Evolutionary conservation across 1,140 invertebrate species (phyloP), one percentile per base, ranked within the genome.

Genomic region (Reticulitermes speratus): DNA sequence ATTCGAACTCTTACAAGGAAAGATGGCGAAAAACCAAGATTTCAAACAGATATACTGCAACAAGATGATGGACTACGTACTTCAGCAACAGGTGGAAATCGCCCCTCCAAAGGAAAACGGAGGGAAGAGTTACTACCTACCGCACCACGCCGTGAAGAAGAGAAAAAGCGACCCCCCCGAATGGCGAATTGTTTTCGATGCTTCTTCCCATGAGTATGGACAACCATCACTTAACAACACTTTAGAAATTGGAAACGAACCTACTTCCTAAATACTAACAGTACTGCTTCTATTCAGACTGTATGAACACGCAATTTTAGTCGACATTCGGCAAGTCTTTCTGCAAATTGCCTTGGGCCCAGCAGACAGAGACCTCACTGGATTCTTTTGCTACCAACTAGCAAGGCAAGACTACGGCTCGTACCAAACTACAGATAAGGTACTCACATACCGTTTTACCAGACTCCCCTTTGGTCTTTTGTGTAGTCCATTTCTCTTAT

Each of bases 381-480:
- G 83, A 84, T 84, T 84, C 44, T 44, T 84, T 19, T 84, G 83
- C 14, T 84, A 84, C 44, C 21, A 44, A 11, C 11, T 45, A 12
- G 45, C n/a, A 11, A 12, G 8, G 23, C 9, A 84, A 8, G 44
- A 84, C 11, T 9, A 48, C 8, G 83, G 83, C 11, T 25, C 12
- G 8, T 38, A 32, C 30, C 25, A 32, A 8, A 48, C 45, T 32
- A 84, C 83, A 19, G 44, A 44, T 11, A 11, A 84, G 7, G 44
- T 32, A 45, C 14, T 44, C 19, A 45, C 44, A 25, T 44, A 48
- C 32, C 38, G 83, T 8, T 44, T 84, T n/a, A 25, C 21, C 25
- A n/a, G 83, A 32, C 83, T 84, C 8, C 83, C 83, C 25, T 84
- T 84, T 84, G 83, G 83, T 11, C 45, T 84, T 14, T 32, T 16